phyloP scores from a whole-genome alignment of 2,797 vertebrate genomes.

The Rhinophrynus dorsalis region DNA sequence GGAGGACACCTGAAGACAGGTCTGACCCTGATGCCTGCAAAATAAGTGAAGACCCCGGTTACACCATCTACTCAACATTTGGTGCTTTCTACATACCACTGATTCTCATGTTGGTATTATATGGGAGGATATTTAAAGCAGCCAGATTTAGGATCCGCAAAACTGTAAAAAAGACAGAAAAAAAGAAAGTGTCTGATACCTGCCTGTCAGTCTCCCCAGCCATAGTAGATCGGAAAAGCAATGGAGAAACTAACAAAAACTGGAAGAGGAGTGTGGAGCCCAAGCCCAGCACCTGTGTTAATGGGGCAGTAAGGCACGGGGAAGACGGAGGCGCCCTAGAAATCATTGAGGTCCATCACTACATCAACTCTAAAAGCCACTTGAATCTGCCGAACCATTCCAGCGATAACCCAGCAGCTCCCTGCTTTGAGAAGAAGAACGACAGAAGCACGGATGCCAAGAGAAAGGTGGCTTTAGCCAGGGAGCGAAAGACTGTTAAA shows the following conservation, averaged over 20 bases:
- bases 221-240: conserved; percentile 73
- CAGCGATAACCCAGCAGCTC: conserved; percentile 52
- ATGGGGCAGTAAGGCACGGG: conserved; percentile 78
- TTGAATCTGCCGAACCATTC: conserved; percentile 73
- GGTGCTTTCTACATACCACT: conserved; percentile 97
- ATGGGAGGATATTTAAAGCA: conserved; percentile 91
- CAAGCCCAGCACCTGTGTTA: conserved; percentile 73
- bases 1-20: conserved; percentile 92
- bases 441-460: conserved; percentile 83
- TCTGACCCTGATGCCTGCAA: conserved; percentile 89
- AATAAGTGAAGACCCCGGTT: conserved; percentile 94
- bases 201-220: conserved; percentile 72
- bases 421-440: conserved; percentile 73
- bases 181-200: conserved; percentile 67
- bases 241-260: conserved; percentile 70
- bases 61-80: conserved; percentile 97
- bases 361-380: conserved; percentile 79
- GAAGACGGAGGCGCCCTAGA: conserved; percentile 82
- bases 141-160: conserved; percentile 94
- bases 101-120: conserved; percentile 92
- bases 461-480: conserved; percentile 86
- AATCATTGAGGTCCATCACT: conserved; percentile 81
- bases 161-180: conserved; percentile 86
- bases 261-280: conserved; percentile 74
- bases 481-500: conserved; percentile 95